Evolutionary conservation across 2,888 invertebrate genomes (phyloP), one percentile per base, ranked within the genome.

Genomic region (Merodon equestris): DNA sequence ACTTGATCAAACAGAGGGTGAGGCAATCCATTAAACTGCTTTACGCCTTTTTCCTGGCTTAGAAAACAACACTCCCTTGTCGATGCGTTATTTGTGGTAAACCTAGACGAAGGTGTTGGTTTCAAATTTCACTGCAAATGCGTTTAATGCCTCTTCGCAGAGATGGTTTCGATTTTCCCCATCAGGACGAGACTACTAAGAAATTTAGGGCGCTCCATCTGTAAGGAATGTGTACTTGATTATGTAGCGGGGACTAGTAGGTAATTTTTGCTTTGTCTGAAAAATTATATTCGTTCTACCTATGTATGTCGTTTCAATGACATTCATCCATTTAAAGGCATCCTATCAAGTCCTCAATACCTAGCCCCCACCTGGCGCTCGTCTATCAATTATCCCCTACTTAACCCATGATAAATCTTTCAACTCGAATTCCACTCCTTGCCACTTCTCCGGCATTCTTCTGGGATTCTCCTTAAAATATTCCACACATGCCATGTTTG

Each of bases 91-190:
- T 4, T 27, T 27, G 27, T 27, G 54, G 38, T 13, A 27, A 42
- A 27, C 44, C 51, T 53, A 48, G 34, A 53, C 38, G 56, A 47
- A 64, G 64, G 45, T 51, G 45, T 42, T 56, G 4, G 47, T 53
- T 45, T 72, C 36, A 44, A 45, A 57, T 72, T 64, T 72, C 63
- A 57, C 44, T 51, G 36, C 44, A 71, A 63, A 27, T 53, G 56
- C 48, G 50, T 66, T 58, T 57, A 45, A 58, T 58, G 45, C 72
- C 64, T 72, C 27, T 27, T 27, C 27, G 27, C 27, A 7, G 2
- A 58, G 64, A 58, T 72, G 72, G 72, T 72, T 57, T 72, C 53
- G 40, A 66, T 48, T 72, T 72, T 58, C 58, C 50, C 48, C 34
- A 27, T 4, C 27, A 27, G 27, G n/a, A n/a, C 27, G 7, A 27